These are phyloP conservation scores for Gambusia affinis DNA, from an alignment of 2,113 vertebrate genomes.

Conservation along the genomic window DNA sequence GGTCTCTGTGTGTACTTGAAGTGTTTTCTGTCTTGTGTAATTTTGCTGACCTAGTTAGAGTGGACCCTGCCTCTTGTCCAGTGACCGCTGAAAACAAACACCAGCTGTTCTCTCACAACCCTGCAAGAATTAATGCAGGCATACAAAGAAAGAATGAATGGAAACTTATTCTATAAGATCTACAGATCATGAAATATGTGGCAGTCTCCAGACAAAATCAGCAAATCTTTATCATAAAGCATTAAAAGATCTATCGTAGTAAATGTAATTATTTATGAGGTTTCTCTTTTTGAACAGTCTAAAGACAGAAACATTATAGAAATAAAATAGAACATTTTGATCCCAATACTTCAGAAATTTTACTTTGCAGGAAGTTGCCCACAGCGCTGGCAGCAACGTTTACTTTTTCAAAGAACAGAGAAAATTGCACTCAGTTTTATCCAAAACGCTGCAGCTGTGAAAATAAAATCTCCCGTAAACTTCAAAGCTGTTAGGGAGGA, in stretches of 20 bases:
- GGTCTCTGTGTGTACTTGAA: too few species aligned
- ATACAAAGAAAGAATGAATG: too few species aligned
- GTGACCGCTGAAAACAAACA: too few species aligned
- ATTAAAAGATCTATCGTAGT: neutral
- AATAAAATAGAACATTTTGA: neutral
- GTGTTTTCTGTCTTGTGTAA: too few species aligned
- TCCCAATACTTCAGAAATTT: neutral
- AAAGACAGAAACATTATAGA: neutral
- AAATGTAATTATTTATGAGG: neutral
- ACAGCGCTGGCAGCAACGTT: neutral
- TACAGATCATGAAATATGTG: neutral
- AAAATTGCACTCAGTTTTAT: neutral
- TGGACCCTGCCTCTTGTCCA: too few species aligned
- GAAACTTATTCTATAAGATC: too few species aligned
- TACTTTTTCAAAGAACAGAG: neutral
- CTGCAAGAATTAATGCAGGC: too few species aligned
- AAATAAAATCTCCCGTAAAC: slow-evolving; percentile 36
- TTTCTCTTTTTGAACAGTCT: neutral
- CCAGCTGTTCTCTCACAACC: too few species aligned
- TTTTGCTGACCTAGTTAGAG: too few species aligned
- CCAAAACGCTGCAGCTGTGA: neutral
- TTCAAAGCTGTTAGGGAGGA: slow-evolving; percentile 38
- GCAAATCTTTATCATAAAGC: neutral
- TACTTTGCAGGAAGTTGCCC: neutral
- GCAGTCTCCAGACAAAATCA: neutral